Evolutionary conservation across 2,888 invertebrate genomes (phyloP).

Genomic region (Phyllotreta cruciferae): DNA sequence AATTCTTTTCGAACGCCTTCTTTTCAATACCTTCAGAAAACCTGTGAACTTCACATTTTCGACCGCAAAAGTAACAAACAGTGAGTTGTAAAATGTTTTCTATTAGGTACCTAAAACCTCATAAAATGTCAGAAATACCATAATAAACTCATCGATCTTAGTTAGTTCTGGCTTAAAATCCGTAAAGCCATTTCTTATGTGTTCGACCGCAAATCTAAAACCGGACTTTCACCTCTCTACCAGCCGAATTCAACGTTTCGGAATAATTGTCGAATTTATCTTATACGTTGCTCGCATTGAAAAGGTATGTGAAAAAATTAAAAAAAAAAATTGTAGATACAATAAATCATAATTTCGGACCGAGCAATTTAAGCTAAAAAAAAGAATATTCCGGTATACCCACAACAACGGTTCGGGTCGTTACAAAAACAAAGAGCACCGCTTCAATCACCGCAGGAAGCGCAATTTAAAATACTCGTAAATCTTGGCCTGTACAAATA

Average conservation of each 20-base stretch:
- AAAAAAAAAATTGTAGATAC: too few species aligned
- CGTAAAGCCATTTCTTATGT: constrained; percentile 16
- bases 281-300: too few species aligned
- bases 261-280: too few species aligned
- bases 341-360: background rate
- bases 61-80: too few species aligned
- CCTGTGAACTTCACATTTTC: too few species aligned
- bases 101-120: constrained; percentile 1
- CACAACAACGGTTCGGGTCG: background rate
- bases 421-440: constrained; percentile 14
- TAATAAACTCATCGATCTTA: constrained; percentile 18
- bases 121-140: constrained; percentile 13
- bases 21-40: too few species aligned
- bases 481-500: constrained; percentile 28
- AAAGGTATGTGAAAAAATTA: too few species aligned
- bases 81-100: too few species aligned
- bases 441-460: constrained; percentile 19
- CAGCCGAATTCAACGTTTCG: too few species aligned
- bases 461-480: constrained; percentile 28
- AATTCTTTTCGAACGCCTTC: too few species aligned
- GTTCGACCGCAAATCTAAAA: constrained; percentile 8
- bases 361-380: constrained; percentile 8
- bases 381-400: background rate
- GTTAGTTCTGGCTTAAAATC: constrained; percentile 13
- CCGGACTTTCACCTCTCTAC: constrained; percentile 1